Conservation (phyloP, 2,888 invertebrate genomes). For the Drosophila peninsularis region DNA sequence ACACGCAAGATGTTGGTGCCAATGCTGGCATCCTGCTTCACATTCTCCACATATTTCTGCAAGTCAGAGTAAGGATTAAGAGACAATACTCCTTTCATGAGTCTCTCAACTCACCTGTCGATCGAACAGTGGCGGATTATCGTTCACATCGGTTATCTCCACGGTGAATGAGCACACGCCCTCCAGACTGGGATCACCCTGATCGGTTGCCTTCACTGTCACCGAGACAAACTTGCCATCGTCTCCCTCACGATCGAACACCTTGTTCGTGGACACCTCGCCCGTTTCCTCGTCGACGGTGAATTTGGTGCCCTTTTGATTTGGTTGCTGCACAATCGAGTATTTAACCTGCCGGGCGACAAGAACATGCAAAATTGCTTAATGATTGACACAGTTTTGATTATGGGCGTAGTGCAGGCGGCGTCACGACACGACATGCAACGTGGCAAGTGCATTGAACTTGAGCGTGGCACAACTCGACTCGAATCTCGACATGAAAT, state of each 20-base stretch:
- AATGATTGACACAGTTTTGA: slow-evolving; percentile 61
- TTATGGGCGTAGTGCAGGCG: slow-evolving; percentile 46
- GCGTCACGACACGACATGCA: slow-evolving; percentile 40
- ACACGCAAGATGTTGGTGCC: slow-evolving; percentile 97
- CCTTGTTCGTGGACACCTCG: slow-evolving; percentile 97
- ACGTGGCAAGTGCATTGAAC: slow-evolving; percentile 61
- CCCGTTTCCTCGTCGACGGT: slow-evolving; percentile 98
- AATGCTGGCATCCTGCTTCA: slow-evolving; percentile 97
- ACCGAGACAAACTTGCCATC: slow-evolving; percentile 98
- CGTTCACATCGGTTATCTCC: slow-evolving; percentile 98
- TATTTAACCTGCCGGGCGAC: slow-evolving; percentile 89
- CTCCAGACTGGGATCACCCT: slow-evolving; percentile 98
- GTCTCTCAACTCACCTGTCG: slow-evolving; percentile 90
- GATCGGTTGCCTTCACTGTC: slow-evolving; percentile 98
- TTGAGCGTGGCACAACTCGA: slow-evolving; percentile 42
- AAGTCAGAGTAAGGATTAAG: background rate
- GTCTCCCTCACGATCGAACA: slow-evolving; percentile 98
- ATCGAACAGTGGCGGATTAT: slow-evolving; percentile 97
- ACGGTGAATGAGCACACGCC: slow-evolving; percentile 99
- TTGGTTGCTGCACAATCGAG: slow-evolving; percentile 97
- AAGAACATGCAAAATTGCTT: slow-evolving; percentile 48
- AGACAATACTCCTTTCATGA: background rate
- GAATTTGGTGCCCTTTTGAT: slow-evolving; percentile 97
- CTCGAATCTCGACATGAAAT: slow-evolving; percentile 60
- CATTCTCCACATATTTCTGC: slow-evolving; percentile 98